Percentiles rank a stretch among this genome's conserved stretches.
Evolutionary conservation across 2,888 invertebrate genomes (phyloP).

Genomic region (Pristionchus japonicus): DNA sequence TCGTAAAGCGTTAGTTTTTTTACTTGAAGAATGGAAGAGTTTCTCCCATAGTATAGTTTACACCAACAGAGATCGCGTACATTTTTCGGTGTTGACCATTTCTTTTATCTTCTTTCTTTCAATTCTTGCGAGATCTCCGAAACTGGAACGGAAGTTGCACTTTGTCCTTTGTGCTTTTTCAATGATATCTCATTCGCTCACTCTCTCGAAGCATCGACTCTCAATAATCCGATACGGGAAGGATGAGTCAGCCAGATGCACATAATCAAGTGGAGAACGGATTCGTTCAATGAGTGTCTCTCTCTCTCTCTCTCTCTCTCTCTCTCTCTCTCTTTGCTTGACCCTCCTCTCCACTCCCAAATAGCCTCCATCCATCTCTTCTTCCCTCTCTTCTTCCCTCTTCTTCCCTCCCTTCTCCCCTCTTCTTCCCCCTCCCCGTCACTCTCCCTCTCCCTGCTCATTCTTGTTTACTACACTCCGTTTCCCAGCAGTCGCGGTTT

Average conservation of each 20-base stretch:
- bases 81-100: neutral
- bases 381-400: neutral
- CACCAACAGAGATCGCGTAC: neutral
- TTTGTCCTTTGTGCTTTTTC: neutral
- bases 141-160: constrained; percentile 34
- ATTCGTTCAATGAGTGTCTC: neutral
- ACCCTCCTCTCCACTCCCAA: neutral
- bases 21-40: too few relatives aligned
- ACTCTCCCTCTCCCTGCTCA: neutral
- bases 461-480: constrained; percentile 25
- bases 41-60: neutral
- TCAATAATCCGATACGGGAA: neutral
- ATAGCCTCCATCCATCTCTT: neutral
- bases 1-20: too few relatives aligned
- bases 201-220: neutral
- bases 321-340: neutral
- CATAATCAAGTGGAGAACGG: neutral
- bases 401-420: neutral
- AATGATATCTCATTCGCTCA: neutral
- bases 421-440: neutral
- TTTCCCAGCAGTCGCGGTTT: neutral
- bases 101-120: neutral
- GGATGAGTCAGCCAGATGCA: neutral
- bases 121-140: neutral
- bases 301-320: neutral